Percentiles rank a stretch among this genome's conserved stretches.
These are phyloP conservation scores for Sandelia bainsii DNA, from an alignment of 2,797 vertebrate species.

Conservation along the genomic window DNA sequence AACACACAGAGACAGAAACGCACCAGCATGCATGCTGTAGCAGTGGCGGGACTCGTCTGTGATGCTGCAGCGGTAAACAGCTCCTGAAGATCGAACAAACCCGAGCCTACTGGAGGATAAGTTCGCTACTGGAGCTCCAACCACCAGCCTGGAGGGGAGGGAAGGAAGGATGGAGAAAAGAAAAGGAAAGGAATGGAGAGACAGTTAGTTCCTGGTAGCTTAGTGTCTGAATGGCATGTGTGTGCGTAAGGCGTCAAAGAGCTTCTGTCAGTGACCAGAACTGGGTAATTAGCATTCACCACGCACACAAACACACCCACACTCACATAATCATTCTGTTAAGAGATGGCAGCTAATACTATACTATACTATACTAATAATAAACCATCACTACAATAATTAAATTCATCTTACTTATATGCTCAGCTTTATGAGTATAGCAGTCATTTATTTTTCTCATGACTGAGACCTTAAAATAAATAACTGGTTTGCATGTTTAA, in stretches of 20 bases:
- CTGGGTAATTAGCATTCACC: slow-evolving; percentile 60
- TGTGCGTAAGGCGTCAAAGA: slow-evolving; percentile 66
- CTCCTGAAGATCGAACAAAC: slow-evolving; percentile 85
- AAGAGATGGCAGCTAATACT: slow-evolving; percentile 5
- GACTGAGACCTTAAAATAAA: background rate
- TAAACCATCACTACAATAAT: background rate
- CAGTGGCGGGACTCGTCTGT: slow-evolving; percentile 74
- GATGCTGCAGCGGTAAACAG: slow-evolving; percentile 89
- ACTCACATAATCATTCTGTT: slow-evolving; percentile 19
- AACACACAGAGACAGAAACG: slow-evolving; percentile 59
- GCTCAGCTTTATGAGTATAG: background rate
- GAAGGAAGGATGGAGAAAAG: slow-evolving; percentile 1
- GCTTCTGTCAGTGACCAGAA: slow-evolving; percentile 51
- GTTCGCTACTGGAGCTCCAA: slow-evolving; percentile 89
- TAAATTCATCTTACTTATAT: background rate
- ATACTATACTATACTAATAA: too few species aligned
- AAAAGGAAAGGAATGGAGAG: slow-evolving; percentile 4
- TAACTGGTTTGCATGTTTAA: background rate
- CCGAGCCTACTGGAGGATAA: slow-evolving; percentile 66
- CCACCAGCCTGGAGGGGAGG: slow-evolving; percentile 86
- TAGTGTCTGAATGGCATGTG: slow-evolving; percentile 58
- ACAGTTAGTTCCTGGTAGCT: slow-evolving; percentile 41
- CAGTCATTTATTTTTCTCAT: background rate
- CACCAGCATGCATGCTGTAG: slow-evolving; percentile 87
- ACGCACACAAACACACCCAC: slow-evolving; percentile 12